These are phyloP conservation scores for Apodemia duryi DNA, from an alignment of 2,888 invertebrate genomes.

Conservation along the genomic window DNA sequence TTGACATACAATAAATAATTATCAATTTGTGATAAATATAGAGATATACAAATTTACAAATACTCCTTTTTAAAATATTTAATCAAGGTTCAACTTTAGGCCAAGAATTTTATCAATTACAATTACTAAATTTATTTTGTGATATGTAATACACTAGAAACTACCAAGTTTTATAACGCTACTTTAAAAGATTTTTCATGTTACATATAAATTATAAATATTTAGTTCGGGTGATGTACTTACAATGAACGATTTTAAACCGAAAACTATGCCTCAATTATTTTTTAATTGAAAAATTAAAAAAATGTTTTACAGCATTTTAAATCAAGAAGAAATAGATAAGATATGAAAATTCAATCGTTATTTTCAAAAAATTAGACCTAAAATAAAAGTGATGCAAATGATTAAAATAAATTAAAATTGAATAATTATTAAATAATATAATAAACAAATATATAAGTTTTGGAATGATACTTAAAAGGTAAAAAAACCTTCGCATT, in stretches of 20 bases:
- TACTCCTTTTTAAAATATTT: neutral
- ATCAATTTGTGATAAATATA: neutral
- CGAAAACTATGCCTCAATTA: neutral
- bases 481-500: conserved; percentile 7
- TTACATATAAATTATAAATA: neutral
- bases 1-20: neutral
- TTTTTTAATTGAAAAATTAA: neutral
- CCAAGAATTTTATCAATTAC: no score
- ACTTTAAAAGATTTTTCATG: neutral
- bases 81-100: neutral
- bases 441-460: conserved; percentile 1
- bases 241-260: neutral
- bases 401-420: neutral
- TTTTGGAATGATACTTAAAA: conserved; percentile 12
- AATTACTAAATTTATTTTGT: neutral
- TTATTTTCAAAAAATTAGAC: no score
- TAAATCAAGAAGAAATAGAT: neutral
- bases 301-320: neutral
- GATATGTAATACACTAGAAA: neutral
- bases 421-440: neutral
- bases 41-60: no score
- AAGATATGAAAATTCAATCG: no score
- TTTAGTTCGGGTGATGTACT: neutral
- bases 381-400: no score
- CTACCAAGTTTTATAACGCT: neutral